Percentiles rank a stretch among this genome's conserved stretches.
Conservation (phyloP, 2,888 invertebrate species). For the Camptogramma bilineatum region DNA sequence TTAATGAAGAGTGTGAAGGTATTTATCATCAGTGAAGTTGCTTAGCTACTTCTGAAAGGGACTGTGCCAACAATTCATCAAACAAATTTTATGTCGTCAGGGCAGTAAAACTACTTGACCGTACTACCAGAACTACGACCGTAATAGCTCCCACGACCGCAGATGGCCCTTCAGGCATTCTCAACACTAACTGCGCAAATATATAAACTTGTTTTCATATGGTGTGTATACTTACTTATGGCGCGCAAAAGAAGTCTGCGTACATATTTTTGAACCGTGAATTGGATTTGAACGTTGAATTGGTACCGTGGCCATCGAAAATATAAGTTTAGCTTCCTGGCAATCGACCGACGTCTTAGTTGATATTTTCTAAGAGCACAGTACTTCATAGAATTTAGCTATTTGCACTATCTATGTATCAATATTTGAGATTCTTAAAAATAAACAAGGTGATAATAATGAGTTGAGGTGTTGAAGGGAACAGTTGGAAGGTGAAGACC, state of each 20-base stretch:
- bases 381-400: no score
- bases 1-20: not conserved
- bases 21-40: not conserved
- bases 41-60: slow-evolving; percentile 10
- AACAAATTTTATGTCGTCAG: slow-evolving; percentile 40
- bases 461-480: no score
- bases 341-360: no score
- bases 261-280: not conserved
- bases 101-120: slow-evolving; percentile 48
- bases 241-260: not conserved
- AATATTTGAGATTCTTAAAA: no score
- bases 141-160: slow-evolving; percentile 44
- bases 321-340: no score
- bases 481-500: no score
- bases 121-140: slow-evolving; percentile 40
- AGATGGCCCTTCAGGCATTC: slow-evolving; percentile 38
- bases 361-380: no score
- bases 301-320: no score
- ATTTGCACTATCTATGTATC: no score
- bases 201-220: not conserved
- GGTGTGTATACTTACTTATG: not conserved
- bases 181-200: slow-evolving; percentile 38
- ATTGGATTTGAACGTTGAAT: no score
- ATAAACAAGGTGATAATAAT: no score
- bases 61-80: slow-evolving; percentile 33